phyloP scores from a whole-genome alignment of 2,113 vertebrate genomes.

The Callorhinus ursinus region DNA sequence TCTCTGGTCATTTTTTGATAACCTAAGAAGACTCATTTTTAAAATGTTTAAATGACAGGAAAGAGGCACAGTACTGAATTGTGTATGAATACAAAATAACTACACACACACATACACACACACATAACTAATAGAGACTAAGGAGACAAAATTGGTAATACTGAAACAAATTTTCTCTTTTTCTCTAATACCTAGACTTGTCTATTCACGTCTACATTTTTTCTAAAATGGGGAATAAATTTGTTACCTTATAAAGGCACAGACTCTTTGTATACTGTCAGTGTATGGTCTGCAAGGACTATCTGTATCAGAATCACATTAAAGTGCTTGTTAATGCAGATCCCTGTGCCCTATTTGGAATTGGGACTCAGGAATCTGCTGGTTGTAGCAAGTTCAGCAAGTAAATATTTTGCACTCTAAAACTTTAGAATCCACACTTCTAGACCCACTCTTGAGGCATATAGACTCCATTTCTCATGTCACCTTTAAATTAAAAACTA shows the following conservation, averaged over 20 bases:
- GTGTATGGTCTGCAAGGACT: background rate
- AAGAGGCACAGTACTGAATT: background rate
- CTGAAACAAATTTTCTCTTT: background rate
- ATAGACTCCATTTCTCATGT: background rate
- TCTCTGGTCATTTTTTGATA: slow-evolving; percentile 51
- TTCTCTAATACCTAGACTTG: background rate
- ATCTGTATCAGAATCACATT: background rate
- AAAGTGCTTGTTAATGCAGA: background rate
- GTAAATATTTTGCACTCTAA: background rate
- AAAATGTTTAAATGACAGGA: slow-evolving; percentile 39
- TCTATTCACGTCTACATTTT: background rate
- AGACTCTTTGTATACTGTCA: background rate
- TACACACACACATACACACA: background rate
- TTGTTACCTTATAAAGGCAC: background rate
- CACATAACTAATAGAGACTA: background rate
- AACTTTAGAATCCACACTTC: background rate
- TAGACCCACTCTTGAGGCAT: background rate
- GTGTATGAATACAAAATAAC: background rate
- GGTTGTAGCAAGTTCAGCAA: background rate
- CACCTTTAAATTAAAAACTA: background rate
- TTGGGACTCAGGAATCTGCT: background rate
- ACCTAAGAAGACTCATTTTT: background rate
- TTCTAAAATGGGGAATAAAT: background rate
- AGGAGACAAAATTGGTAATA: slow-evolving; percentile 30
- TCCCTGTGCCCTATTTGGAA: background rate